Evolutionary conservation across 2,888 invertebrate genomes (phyloP).

Genomic region (Endomychus coccineus): DNA sequence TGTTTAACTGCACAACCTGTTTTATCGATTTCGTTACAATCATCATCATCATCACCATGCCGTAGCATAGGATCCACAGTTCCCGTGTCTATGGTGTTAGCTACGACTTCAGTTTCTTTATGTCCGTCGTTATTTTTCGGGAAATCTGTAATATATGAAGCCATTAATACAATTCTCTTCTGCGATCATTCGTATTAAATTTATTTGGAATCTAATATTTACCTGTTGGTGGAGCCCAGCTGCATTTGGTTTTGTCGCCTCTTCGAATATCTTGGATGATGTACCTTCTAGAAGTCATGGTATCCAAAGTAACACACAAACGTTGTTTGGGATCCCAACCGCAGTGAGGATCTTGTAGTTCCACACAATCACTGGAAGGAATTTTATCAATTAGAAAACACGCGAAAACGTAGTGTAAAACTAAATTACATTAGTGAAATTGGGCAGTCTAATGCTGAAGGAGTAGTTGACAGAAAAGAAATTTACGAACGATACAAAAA

Average conservation of each 20-base stretch:
- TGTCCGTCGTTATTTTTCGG: slow-evolving; percentile 30
- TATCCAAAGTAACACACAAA: slow-evolving; percentile 50
- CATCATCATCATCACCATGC: slow-evolving; percentile 32
- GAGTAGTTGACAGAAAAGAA: too few species aligned
- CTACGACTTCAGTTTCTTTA: slow-evolving; percentile 38
- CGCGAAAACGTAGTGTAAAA: too few species aligned
- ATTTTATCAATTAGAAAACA: too few species aligned
- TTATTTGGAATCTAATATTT: slow-evolving; percentile 11
- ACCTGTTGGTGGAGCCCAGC: slow-evolving; percentile 25
- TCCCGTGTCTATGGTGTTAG: slow-evolving; percentile 30
- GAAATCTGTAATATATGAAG: too few species aligned
- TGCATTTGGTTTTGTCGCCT: slow-evolving; percentile 57
- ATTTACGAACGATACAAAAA: neutral
- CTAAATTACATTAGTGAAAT: too few species aligned
- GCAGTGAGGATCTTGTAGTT: slow-evolving; percentile 94
- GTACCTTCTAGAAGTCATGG: slow-evolving; percentile 36
- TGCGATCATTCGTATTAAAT: slow-evolving; percentile 2
- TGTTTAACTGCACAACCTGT: slow-evolving; percentile 41
- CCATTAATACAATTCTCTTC: too few species aligned
- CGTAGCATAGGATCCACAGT: slow-evolving; percentile 23
- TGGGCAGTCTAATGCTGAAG: too few species aligned
- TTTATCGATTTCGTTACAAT: slow-evolving; percentile 31
- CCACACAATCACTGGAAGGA: slow-evolving; percentile 72
- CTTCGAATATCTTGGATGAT: slow-evolving; percentile 65
- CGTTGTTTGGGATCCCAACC: slow-evolving; percentile 75